Base-by-base conservation (phyloP, 2,888 invertebrate species). In the Cheilosia pagana region DNA sequence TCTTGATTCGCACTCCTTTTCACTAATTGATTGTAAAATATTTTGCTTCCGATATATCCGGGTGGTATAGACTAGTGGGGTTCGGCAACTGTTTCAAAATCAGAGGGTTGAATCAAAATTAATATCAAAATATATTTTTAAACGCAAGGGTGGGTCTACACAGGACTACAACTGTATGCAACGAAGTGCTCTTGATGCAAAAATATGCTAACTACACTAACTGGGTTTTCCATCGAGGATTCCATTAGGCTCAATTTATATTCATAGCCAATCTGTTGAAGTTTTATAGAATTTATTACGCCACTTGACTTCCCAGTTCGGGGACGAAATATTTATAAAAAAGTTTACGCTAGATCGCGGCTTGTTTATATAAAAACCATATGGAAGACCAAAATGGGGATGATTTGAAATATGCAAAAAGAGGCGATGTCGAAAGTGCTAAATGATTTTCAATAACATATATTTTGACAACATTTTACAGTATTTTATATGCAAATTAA, bases 201-300 rank as follows among this genome's bases (percentile, higher is more conserved):
- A 83, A 75, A 83, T 79, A 86, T 83, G 83, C 74, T 78, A 83
- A 83, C 78, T 75, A 83, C 63, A 83, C 77, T 78, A 78, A 86
- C 75, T 63, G 35, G 23, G 83, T 79, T 78, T 74, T 67, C 71
- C 71, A 71, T 81, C 62, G 87, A 86, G 87, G 88, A 88, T 89
- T 88, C 89, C 89, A 88, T 92, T 91, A 92, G 91, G 90, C 87
- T 88, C 91, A 91, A 92, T 92, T 92, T 92, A 92, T 92, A 92
- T 92, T 92, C 92, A 91, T 90, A 92, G 92, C 90, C 91, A 91
- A 91, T 90, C 91, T 91, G 89, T 89, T 89, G 88, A 89, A 90
- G 91, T 91, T 91, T 91, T 91, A 91, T 89, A 89, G 87, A 90
- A 91, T 91, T 90, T 90, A 88, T 91, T 90, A 89, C 90, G 88